Percentiles rank a stretch among this genome's conserved stretches.
Conservation (phyloP, 2,888 invertebrate species). For the Trachelus iudaicus region DNA sequence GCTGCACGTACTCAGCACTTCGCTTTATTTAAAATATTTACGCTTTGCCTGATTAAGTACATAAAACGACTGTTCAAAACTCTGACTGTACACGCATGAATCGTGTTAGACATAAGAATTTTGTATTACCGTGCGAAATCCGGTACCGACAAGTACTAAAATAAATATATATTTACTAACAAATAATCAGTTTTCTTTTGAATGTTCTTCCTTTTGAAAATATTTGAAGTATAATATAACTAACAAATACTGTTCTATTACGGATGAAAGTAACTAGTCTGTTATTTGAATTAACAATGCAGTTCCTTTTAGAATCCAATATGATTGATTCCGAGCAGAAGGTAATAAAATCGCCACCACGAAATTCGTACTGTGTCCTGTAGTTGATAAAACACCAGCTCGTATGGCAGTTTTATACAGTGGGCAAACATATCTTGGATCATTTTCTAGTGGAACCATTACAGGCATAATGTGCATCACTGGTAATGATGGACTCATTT, state of each 20-base stretch:
- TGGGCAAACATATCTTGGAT: slow-evolving; percentile 79
- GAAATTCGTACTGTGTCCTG: slow-evolving; percentile 94
- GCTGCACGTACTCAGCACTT: neutral
- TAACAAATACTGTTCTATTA: neutral
- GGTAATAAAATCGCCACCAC: slow-evolving; percentile 83
- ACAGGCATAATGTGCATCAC: slow-evolving; percentile 77
- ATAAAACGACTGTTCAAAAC: neutral
- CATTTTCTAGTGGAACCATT: slow-evolving; percentile 70
- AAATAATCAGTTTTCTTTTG: neutral
- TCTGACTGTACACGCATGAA: neutral
- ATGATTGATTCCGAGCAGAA: slow-evolving; percentile 73
- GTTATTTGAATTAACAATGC: slow-evolving; percentile 86
- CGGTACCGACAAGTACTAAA: neutral
- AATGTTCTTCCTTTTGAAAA: neutral
- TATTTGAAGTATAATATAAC: neutral
- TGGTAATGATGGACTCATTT: slow-evolving; percentile 81
- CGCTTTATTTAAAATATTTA: neutral
- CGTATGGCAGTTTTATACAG: slow-evolving; percentile 90
- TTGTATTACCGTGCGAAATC: neutral
- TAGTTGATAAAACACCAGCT: slow-evolving; percentile 88
- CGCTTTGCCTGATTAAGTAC: neutral
- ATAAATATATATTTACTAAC: slow-evolving; percentile 2
- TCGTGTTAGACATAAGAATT: slow-evolving; percentile 2
- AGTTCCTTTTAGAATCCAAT: slow-evolving; percentile 91
- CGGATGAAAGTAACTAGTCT: slow-evolving; percentile 66